Evolutionary conservation across 2,113 vertebrate species (phyloP).

Genomic region (Oreotrochilus melanogaster): DNA sequence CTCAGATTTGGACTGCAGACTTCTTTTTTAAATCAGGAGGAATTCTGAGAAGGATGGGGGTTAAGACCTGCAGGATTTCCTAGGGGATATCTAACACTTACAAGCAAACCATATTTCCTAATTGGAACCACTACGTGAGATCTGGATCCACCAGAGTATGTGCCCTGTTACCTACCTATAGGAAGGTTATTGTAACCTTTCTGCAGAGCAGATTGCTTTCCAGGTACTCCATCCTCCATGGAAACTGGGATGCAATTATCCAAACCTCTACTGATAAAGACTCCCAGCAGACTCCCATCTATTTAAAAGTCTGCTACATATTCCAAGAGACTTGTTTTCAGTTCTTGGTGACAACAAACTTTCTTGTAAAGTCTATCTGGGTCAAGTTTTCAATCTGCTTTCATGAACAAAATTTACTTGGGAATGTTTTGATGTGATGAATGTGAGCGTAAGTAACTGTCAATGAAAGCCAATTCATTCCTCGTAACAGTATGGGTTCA

Average conservation of each 20-base stretch:
- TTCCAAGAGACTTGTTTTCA: slow-evolving; percentile 38
- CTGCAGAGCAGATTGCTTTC: neutral
- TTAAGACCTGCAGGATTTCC: neutral
- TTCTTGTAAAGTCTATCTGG: slow-evolving; percentile 40
- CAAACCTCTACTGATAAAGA: neutral
- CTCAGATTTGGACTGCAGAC: neutral
- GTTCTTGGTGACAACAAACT: slow-evolving; percentile 43
- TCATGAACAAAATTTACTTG: slow-evolving; percentile 23
- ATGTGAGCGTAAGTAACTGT: slow-evolving; percentile 46
- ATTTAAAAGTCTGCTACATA: neutral
- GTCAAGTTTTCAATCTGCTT: slow-evolving; percentile 63
- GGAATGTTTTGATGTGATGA: slow-evolving; percentile 6
- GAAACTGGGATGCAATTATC: neutral
- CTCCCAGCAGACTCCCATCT: neutral
- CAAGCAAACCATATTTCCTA: neutral
- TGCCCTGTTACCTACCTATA: rapidly evolving
- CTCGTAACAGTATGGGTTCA: neutral
- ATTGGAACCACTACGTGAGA: neutral
- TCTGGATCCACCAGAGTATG: neutral
- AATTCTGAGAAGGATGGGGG: neutral
- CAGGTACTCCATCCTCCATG: neutral
- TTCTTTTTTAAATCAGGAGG: neutral
- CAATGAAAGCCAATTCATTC: slow-evolving; percentile 3
- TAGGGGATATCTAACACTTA: neutral
- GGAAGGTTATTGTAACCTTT: neutral